These are phyloP conservation scores for Nomada flava DNA, from an alignment of 2,888 invertebrate species.

Conservation along the genomic window DNA sequence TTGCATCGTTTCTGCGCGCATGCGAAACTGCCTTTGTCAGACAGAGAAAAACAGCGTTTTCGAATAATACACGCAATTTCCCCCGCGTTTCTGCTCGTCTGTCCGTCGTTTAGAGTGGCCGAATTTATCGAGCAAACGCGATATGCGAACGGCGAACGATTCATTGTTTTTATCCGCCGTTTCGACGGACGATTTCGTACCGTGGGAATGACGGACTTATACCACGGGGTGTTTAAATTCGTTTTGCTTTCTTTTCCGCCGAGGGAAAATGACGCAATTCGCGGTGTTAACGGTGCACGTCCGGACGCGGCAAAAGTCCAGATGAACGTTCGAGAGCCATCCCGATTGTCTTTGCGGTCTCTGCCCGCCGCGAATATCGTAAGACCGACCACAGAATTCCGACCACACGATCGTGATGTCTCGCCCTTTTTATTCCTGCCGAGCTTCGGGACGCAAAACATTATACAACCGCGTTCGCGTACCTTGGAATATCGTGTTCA, in stretches of 20 bases:
- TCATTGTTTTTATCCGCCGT: no score
- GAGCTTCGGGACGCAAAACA: conserved; percentile 40
- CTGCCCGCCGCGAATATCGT: conserved; percentile 59
- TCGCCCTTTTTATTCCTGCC: conserved; percentile 57
- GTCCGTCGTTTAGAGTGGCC: no score
- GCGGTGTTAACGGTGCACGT: conserved; percentile 49
- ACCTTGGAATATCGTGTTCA: conserved; percentile 17
- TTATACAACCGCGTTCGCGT: conserved; percentile 6
- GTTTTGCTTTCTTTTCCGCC: neutral
- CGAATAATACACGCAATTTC: no score
- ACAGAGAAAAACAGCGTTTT: no score
- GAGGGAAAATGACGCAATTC: conserved; percentile 13
- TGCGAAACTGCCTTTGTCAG: neutral
- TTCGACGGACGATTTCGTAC: no score
- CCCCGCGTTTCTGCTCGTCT: no score
- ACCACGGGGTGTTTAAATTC: no score
- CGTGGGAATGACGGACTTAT: no score
- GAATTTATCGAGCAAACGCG: neutral
- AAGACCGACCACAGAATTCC: conserved; percentile 64
- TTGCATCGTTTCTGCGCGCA: neutral
- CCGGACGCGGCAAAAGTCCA: conserved; percentile 55
- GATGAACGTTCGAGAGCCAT: conserved; percentile 57
- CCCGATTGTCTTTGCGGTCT: conserved; percentile 72
- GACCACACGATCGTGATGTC: conserved; percentile 63
- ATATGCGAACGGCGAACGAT: neutral